A percentile compares a stretch with the other conserved stretches of the same genome.
These are phyloP conservation scores for Leptothorax acervorum DNA, from an alignment of 2,888 invertebrate genomes.

Conservation along the genomic window DNA sequence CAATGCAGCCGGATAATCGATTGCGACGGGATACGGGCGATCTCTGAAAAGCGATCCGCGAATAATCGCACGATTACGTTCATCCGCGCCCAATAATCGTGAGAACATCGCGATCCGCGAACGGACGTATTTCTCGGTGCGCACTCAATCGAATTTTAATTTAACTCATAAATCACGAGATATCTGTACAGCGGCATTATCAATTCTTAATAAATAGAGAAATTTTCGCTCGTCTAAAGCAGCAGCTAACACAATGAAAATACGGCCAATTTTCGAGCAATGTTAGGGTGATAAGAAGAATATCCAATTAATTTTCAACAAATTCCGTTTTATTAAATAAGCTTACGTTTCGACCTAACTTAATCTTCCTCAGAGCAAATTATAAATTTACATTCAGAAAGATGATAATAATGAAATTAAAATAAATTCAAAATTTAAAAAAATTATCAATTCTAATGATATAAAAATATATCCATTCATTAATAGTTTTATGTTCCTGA, in stretches of 20 bases:
- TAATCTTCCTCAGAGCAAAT: no score
- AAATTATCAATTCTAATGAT: background rate
- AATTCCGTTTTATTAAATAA: no score
- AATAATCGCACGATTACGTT: conserved; percentile 17
- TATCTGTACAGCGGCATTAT: background rate
- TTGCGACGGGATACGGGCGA: conserved; percentile 4
- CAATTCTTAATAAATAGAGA: background rate
- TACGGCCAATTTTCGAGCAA: no score
- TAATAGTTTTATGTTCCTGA: background rate
- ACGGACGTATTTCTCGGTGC: background rate
- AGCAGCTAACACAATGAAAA: no score
- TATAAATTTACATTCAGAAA: no score
- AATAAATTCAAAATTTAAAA: no score
- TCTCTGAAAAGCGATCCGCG: conserved; percentile 27
- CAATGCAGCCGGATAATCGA: conserved; percentile 21
- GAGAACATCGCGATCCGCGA: conserved; percentile 18
- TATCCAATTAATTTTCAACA: no score
- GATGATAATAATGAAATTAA: no score
- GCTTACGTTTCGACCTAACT: no score
- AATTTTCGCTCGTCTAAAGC: no score
- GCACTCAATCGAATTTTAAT: conserved; percentile 9
- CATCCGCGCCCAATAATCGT: conserved; percentile 17
- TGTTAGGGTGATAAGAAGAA: no score
- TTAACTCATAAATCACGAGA: background rate
- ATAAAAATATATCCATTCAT: background rate